Conservation (phyloP, 2,888 invertebrate species). For the Adineta ricciae region DNA sequence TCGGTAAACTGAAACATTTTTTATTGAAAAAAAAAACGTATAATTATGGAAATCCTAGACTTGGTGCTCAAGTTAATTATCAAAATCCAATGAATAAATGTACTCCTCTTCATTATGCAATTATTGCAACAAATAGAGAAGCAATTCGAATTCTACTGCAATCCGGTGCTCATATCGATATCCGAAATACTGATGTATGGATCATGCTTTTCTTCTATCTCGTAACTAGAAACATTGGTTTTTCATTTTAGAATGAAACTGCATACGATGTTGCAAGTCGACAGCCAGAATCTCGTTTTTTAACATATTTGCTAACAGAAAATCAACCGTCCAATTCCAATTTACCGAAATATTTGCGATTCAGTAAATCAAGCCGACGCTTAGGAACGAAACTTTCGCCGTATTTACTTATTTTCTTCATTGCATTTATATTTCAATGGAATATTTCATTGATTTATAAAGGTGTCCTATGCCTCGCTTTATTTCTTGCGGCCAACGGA, state of each 20-base stretch:
- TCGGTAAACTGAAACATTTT: neutral
- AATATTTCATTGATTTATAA: neutral
- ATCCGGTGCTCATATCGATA: neutral
- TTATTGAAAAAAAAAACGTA: too few relatives aligned
- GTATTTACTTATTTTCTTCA: conserved; percentile 32
- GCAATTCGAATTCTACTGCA: neutral
- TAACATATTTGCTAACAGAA: neutral
- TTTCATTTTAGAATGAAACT: neutral
- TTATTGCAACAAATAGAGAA: neutral
- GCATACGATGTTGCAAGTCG: neutral
- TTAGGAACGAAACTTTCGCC: conserved; percentile 35
- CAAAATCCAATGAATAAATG: neutral
- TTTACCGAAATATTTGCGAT: neutral
- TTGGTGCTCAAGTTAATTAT: conserved; percentile 11
- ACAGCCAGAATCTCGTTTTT: neutral
- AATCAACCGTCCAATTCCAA: neutral
- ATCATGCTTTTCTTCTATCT: neutral
- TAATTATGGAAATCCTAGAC: neutral
- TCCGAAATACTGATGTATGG: neutral
- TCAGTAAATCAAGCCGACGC: conserved; percentile 35
- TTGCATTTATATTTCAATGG: conserved; percentile 17
- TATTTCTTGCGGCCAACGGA: neutral
- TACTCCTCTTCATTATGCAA: conserved; percentile 12
- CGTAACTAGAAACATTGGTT: neutral
- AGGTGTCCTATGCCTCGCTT: neutral